Conservation (phyloP, 1,140 invertebrate species). For the Stenopsyche tienmushanensis region DNA sequence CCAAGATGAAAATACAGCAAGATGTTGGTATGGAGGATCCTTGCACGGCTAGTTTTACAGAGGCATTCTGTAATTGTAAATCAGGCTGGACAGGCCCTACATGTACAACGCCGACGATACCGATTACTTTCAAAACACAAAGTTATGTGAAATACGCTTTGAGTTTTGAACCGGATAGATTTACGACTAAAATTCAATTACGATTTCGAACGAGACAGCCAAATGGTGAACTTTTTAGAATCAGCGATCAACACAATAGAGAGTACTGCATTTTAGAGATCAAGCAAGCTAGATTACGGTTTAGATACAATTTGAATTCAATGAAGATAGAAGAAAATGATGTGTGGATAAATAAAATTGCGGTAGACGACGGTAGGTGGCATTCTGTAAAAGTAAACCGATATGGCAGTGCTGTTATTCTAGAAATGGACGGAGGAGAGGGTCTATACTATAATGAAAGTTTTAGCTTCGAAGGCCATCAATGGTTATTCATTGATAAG, state of each 20-base stretch:
- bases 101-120: constrained; percentile 81
- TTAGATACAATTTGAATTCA: constrained; percentile 93
- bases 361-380: constrained; percentile 96
- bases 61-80: constrained; percentile 86
- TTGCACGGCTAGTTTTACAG: constrained; percentile 86
- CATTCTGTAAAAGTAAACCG: constrained; percentile 87
- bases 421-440: constrained; percentile 93
- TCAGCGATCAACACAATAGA: constrained; percentile 90
- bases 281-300: constrained; percentile 84
- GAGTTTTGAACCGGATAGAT: constrained; percentile 90
- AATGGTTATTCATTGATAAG: constrained; percentile 89
- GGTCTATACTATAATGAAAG: constrained; percentile 93
- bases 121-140: constrained; percentile 85
- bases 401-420: constrained; percentile 87
- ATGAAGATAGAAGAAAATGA: constrained; percentile 83
- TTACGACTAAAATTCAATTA: constrained; percentile 89
- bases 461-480: constrained; percentile 85
- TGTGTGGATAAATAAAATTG: constrained; percentile 84
- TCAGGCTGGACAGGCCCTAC: constrained; percentile 88
- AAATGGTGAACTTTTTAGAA: constrained; percentile 87
- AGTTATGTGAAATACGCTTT: constrained; percentile 95
- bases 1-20: constrained; percentile 74
- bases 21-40: constrained; percentile 87
- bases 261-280: constrained; percentile 95
- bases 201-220: constrained; percentile 90